Conservation (phyloP, 1,140 invertebrate genomes). For the Drosophila sp. region DNA sequence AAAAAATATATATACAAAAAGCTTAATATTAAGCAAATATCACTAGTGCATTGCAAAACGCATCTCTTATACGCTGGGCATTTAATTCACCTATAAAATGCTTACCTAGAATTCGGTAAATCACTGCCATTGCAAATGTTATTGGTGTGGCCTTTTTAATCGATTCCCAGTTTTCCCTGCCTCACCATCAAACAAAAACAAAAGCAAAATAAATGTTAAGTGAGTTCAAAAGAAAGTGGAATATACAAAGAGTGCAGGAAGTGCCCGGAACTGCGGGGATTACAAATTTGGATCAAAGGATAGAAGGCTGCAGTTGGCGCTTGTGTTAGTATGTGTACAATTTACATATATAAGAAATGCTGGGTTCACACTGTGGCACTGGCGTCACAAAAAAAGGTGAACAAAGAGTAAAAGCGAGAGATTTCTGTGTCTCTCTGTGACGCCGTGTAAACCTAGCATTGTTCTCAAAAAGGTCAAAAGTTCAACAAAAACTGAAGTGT, state of each 20-base stretch:
- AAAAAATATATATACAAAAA: slow-evolving; percentile 23
- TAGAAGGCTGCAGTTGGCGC: slow-evolving; percentile 10
- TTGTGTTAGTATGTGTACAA: slow-evolving; percentile 10
- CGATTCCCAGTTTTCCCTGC: slow-evolving; percentile 26
- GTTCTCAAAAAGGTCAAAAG: slow-evolving; percentile 32
- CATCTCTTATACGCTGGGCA: background rate
- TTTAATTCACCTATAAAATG: slow-evolving; percentile 11
- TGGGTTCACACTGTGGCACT: no score
- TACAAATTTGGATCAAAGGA: background rate
- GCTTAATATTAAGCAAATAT: slow-evolving; percentile 8
- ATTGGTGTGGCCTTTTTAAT: slow-evolving; percentile 52
- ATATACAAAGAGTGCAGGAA: background rate
- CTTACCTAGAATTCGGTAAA: slow-evolving; percentile 25
- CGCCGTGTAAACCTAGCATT: background rate
- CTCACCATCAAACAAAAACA: slow-evolving; percentile 29
- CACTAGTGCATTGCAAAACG: background rate
- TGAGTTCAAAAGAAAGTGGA: background rate
- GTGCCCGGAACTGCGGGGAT: background rate
- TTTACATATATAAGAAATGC: slow-evolving; percentile 2
- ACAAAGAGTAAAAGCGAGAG: no score
- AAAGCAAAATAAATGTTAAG: slow-evolving; percentile 23
- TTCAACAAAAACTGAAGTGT: slow-evolving; percentile 33
- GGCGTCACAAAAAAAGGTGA: no score
- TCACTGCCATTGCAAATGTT: slow-evolving; percentile 49
- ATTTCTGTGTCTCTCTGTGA: background rate